Percentiles rank a stretch among this genome's conserved stretches.
Conservation (phyloP, 2,113 vertebrate species). For the Galeopterus variegatus region DNA sequence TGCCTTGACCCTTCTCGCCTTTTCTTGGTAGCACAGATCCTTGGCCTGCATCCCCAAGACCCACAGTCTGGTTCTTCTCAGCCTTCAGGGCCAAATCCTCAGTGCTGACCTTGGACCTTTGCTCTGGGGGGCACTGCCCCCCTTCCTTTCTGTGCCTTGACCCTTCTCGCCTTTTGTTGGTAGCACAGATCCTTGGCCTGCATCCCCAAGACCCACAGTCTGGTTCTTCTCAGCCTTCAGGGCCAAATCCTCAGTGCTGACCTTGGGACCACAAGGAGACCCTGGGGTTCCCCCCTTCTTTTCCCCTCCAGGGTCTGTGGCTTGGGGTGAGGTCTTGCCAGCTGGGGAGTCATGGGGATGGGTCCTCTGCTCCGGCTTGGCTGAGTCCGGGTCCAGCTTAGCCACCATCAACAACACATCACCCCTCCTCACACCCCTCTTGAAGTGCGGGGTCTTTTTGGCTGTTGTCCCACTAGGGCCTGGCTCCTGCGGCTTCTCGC, state of each 20-base stretch:
- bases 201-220: background rate
- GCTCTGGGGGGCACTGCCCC: constrained; percentile 28
- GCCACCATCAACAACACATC: constrained; percentile 71
- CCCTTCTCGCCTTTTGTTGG: constrained; percentile 10
- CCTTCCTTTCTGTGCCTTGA: background rate
- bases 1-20: constrained; percentile 32
- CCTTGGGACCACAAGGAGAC: background rate
- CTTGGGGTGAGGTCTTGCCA: accelerated
- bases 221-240: background rate
- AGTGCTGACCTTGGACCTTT: constrained; percentile 1
- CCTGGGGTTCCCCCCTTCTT: accelerated
- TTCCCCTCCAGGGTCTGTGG: constrained; percentile 44
- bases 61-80: background rate
- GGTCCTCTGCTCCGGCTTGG: constrained; percentile 45
- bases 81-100: background rate
- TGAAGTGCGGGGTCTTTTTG: background rate
- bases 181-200: constrained; percentile 57
- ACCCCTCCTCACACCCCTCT: background rate
- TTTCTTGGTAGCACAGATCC: background rate
- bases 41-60: background rate
- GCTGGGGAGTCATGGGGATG: accelerated
- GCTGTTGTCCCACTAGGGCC: background rate
- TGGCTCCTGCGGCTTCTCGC: constrained; percentile 53
- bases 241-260: background rate
- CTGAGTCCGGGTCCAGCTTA: constrained; percentile 27